Evolutionary conservation across 2,888 invertebrate genomes (phyloP).

Genomic region (Blomia tropicalis): DNA sequence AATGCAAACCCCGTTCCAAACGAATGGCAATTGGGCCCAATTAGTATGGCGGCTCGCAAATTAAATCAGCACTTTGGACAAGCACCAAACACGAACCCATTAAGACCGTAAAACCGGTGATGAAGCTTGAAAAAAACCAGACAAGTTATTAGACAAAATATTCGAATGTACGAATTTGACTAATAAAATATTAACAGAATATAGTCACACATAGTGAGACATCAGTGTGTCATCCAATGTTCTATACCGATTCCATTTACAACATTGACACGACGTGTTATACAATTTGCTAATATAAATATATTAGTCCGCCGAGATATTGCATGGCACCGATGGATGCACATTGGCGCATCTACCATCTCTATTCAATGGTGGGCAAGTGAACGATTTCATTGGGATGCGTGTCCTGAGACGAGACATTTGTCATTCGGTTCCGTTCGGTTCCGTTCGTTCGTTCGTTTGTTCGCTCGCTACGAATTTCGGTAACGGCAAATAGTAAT

Average conservation of each 20-base stretch:
- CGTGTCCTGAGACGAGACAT: conserved; percentile 2
- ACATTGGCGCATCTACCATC: not conserved
- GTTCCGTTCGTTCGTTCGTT: too few species aligned
- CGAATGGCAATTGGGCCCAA: not conserved
- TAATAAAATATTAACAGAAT: conserved; percentile 8
- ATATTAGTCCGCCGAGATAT: conserved; percentile 6
- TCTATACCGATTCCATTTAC: conserved; percentile 11
- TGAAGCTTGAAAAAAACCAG: too few species aligned
- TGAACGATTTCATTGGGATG: not conserved
- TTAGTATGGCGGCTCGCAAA: not conserved
- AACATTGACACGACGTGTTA: conserved; percentile 6
- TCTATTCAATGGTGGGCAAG: not conserved
- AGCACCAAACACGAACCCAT: conserved; percentile 6
- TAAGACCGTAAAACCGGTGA: too few species aligned
- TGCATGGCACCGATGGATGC: not conserved
- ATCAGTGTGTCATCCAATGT: not conserved
- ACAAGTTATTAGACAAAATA: not conserved
- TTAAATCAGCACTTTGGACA: not conserved
- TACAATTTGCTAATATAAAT: conserved; percentile 1
- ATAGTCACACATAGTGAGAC: conserved; percentile 2
- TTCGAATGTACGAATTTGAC: conserved; percentile 6
- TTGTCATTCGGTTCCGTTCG: not conserved
- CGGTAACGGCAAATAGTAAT: too few species aligned
- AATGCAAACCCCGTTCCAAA: not conserved
- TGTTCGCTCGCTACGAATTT: too few species aligned